Percentiles rank a stretch among this genome's conserved stretches.
Evolutionary conservation across 2,888 invertebrate genomes (phyloP).

Genomic region (Agrilus cyanescens): DNA sequence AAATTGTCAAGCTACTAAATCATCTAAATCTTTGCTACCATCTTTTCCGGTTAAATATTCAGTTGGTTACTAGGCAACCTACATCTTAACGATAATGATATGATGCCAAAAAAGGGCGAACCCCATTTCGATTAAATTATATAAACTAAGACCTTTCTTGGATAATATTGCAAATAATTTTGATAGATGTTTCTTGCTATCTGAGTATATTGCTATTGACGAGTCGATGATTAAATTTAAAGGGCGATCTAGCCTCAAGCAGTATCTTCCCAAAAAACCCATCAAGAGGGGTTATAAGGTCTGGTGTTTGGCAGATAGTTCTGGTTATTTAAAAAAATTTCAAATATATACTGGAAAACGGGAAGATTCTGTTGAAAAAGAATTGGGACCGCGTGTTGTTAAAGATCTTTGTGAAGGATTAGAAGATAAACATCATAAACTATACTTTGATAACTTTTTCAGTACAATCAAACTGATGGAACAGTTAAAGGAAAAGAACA

Average conservation of each 20-base stretch:
- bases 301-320: constrained; percentile 17
- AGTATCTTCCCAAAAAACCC: constrained; percentile 19
- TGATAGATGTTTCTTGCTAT: background rate
- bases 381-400: constrained; percentile 19
- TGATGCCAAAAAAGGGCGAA: background rate
- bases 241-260: constrained; percentile 16
- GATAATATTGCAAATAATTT: background rate
- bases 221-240: constrained; percentile 22
- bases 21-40: no score
- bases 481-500: constrained; percentile 9
- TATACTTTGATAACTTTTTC: constrained; percentile 25
- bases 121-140: constrained; percentile 1
- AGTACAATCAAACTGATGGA: constrained; percentile 16
- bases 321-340: constrained; percentile 18
- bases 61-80: constrained; percentile 1
- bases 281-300: constrained; percentile 21
- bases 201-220: background rate
- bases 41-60: no score
- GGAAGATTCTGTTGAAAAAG: constrained; percentile 12
- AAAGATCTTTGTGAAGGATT: constrained; percentile 15
- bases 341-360: constrained; percentile 22
- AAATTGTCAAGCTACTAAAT: no score
- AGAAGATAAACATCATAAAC: constrained; percentile 13
- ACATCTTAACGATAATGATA: constrained; percentile 1
- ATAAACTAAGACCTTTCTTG: constrained; percentile 2